Percentiles rank a stretch among this genome's conserved stretches.
Evolutionary conservation across 1,140 invertebrate species (phyloP).

Genomic region (Goniozus legneri): DNA sequence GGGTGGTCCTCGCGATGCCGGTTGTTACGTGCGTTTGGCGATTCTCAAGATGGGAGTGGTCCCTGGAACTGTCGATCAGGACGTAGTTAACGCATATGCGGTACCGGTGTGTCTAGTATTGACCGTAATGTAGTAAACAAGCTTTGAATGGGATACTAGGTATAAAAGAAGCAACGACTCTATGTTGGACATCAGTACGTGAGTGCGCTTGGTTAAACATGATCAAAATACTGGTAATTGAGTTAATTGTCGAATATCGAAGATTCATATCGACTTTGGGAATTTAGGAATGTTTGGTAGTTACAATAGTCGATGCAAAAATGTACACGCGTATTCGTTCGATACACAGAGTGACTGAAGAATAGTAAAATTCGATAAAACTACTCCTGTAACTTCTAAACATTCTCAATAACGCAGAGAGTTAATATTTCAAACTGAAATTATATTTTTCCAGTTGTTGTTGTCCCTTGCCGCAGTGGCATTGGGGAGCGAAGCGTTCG

Average conservation of each 20-base stretch:
- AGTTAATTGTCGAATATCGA: not conserved
- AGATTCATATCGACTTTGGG: not conserved
- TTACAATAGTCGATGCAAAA: not conserved
- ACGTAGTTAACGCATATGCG: conserved; percentile 16
- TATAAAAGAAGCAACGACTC: conserved; percentile 38
- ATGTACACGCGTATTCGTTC: too few relatives aligned
- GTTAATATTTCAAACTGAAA: too few relatives aligned
- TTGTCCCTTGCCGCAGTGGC: conserved; percentile 23
- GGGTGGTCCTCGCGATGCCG: too few relatives aligned
- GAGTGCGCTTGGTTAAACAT: conserved; percentile 13
- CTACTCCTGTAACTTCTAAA: too few relatives aligned
- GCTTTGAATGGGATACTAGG: conserved; percentile 16
- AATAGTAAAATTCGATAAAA: too few relatives aligned
- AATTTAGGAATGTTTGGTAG: not conserved
- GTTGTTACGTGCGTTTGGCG: conserved; percentile 19
- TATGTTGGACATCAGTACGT: conserved; percentile 23
- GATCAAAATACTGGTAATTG: conserved; percentile 39
- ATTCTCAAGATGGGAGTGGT: conserved; percentile 26
- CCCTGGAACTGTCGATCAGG: conserved; percentile 17
- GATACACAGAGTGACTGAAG: too few relatives aligned
- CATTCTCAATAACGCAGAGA: too few relatives aligned
- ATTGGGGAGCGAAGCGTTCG: conserved; percentile 9
- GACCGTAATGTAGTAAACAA: conserved; percentile 21
- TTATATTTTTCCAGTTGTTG: conserved; percentile 21
- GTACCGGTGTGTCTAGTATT: conserved; percentile 20